These are phyloP conservation scores for Nymphalis urticae DNA, from an alignment of 2,888 invertebrate genomes.

Conservation along the genomic window DNA sequence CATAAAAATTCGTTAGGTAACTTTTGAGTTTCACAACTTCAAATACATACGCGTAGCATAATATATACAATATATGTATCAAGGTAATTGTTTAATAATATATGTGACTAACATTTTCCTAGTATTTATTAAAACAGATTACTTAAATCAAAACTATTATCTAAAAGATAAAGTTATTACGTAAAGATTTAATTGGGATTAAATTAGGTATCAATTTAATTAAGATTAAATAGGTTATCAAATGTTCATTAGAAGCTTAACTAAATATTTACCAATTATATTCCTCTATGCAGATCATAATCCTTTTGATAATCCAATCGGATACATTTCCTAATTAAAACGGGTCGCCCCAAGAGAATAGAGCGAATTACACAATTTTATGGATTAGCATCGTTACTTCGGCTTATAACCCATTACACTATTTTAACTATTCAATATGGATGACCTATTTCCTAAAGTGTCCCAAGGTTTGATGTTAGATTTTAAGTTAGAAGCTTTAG, in stretches of 20 bases:
- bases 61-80: too few species aligned
- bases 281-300: background rate
- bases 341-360: slow-evolving; percentile 19
- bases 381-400: slow-evolving; percentile 18
- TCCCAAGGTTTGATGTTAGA: slow-evolving; percentile 63
- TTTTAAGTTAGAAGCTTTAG: slow-evolving; percentile 45
- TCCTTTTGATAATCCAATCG: slow-evolving; percentile 14
- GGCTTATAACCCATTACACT: slow-evolving; percentile 57
- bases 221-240: too few species aligned
- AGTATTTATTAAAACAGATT: background rate
- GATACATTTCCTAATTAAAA: slow-evolving; percentile 31
- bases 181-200: too few species aligned
- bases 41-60: too few species aligned
- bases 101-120: too few species aligned
- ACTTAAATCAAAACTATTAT: background rate
- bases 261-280: background rate
- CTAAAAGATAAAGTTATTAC: background rate
- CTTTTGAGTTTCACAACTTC: too few species aligned
- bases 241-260: slow-evolving; percentile 2
- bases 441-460: slow-evolving; percentile 64
- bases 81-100: too few species aligned
- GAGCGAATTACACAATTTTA: slow-evolving; percentile 30
- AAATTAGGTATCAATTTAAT: too few species aligned
- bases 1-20: too few species aligned
- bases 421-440: slow-evolving; percentile 62